Conservation (phyloP, 2,113 vertebrate species). For the Halichoerus grypus region DNA sequence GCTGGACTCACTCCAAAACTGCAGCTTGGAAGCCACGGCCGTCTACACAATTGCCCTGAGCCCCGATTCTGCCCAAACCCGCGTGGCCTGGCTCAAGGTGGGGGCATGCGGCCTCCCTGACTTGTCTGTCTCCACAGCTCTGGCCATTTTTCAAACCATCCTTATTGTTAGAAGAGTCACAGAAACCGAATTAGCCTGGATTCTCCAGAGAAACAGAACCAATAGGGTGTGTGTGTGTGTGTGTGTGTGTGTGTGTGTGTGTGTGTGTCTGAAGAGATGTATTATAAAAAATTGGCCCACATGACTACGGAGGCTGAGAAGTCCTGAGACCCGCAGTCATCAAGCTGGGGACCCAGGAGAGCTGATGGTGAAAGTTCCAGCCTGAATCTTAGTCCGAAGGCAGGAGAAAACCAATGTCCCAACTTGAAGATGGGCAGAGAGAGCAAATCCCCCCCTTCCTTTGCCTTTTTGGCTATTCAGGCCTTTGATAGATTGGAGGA, state of each 20-base stretch:
- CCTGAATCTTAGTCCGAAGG: not conserved
- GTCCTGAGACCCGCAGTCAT: not conserved
- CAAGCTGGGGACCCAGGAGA: not conserved
- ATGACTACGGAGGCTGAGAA: not conserved
- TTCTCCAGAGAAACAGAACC: not conserved
- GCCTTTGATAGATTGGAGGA: not conserved
- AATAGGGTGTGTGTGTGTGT: not conserved
- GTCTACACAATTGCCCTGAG: no score
- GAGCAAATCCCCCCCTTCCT: not conserved
- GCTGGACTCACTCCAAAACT: not conserved
- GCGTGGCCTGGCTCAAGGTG: not conserved
- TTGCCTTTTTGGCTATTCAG: not conserved
- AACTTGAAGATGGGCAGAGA: not conserved
- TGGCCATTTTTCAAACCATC: not conserved
- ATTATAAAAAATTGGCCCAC: not conserved
- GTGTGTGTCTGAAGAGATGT: not conserved
- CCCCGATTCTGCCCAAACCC: not conserved
- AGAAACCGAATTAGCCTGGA: not conserved
- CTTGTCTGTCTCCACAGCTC: not conserved
- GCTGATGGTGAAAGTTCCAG: fast-evolving
- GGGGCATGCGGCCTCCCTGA: not conserved
- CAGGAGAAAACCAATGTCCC: not conserved
- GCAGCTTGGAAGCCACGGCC: not conserved
- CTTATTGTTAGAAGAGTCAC: not conserved
- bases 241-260: not conserved